A percentile compares a stretch with the other conserved stretches of the same genome.
phyloP scores from a whole-genome alignment of 2,797 vertebrate species.

The Sphenopsis melanotis region DNA sequence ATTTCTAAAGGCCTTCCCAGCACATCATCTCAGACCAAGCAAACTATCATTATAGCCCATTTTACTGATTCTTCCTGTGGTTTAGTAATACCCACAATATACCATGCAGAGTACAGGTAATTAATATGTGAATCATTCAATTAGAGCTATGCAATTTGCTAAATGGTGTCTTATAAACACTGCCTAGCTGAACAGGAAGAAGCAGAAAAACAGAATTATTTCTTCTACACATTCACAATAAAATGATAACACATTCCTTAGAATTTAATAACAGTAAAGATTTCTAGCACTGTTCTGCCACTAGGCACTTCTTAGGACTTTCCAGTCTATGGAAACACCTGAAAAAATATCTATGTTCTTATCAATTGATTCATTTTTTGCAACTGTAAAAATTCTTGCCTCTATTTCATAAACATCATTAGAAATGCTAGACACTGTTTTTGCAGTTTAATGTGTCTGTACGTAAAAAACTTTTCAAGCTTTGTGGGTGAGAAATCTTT shows the following conservation, averaged over 20 bases:
- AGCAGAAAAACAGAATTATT: not conserved
- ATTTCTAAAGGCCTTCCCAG: not conserved
- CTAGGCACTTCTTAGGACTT: not conserved
- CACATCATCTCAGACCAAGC: not conserved
- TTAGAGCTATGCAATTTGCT: not conserved
- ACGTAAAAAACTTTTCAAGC: not conserved
- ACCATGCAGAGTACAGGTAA: not conserved
- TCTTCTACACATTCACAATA: not conserved
- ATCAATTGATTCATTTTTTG: not conserved
- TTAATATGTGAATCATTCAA: not conserved
- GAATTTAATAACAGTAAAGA: not conserved
- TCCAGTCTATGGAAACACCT: not conserved
- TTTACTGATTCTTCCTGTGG: not conserved
- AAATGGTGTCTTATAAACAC: not conserved
- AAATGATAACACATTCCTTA: not conserved
- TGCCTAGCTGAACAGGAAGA: not conserved
- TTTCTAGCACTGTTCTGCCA: not conserved
- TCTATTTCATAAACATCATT: not conserved
- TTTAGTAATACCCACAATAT: not conserved
- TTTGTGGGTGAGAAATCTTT: not conserved
- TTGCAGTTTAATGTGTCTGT: not conserved
- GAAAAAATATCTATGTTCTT: not conserved
- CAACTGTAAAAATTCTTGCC: not conserved
- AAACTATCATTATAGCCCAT: not conserved
- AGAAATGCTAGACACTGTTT: not conserved